These are phyloP conservation scores for Balearica regulorum DNA, from an alignment of 2,797 vertebrate genomes.

Conservation along the genomic window DNA sequence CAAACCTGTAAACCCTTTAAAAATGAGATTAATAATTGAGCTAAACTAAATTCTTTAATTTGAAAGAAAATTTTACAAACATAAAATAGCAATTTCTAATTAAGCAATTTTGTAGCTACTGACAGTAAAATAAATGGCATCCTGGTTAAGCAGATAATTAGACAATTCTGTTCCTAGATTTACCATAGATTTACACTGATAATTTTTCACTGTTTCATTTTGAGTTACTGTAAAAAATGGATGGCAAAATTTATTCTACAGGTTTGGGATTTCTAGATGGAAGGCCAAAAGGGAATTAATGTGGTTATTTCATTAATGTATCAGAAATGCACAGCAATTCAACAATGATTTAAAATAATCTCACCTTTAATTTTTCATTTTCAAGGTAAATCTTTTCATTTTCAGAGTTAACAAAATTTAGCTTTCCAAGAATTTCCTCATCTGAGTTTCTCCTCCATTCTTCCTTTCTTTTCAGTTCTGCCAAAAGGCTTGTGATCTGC, in stretches of 20 bases:
- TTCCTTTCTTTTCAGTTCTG: constrained; percentile 72
- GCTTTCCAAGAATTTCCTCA: constrained; percentile 71
- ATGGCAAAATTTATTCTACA: background rate
- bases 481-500: constrained; percentile 75
- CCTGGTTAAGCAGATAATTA: background rate
- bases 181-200: background rate
- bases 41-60: background rate
- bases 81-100: background rate
- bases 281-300: background rate
- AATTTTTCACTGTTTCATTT: background rate
- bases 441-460: constrained; percentile 65
- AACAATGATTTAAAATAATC: background rate
- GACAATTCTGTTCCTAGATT: background rate
- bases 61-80: background rate
- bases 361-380: constrained; percentile 84
- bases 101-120: background rate
- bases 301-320: background rate
- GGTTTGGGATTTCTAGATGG: background rate
- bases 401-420: constrained; percentile 73
- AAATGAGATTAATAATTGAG: background rate
- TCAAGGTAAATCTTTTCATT: constrained; percentile 71
- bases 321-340: background rate
- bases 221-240: background rate
- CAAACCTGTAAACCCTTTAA: background rate
- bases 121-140: background rate